Base-by-base conservation (phyloP, 2,797 vertebrate species). In the Gadopsis bispinosus region DNA sequence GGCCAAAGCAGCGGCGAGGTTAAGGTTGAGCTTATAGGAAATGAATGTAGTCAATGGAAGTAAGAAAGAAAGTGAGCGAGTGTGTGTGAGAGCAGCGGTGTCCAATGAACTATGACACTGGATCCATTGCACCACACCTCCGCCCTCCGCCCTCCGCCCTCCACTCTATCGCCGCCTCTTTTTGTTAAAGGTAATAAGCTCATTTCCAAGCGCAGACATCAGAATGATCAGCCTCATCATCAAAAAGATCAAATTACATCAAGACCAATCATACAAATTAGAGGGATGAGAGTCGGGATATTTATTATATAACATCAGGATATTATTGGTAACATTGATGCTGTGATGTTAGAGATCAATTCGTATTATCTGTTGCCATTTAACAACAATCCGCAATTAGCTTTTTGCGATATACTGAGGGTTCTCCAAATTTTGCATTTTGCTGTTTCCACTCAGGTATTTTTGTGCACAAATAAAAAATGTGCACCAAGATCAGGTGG, bases 61-160 rank as follows among this genome's bases (percentile, higher is more conserved):
- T 10, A 20, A 35, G 26, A 43, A 29, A 51, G 35, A 7, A 7
- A 35, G 35, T 35, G 35, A 7, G 35, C 14, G 78, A 61, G 33
- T 20, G 62, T 55, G 54, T 47, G 56, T 9, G 55, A 56, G 55
- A 61, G n/a, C 50, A 12, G 56, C 17, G 73, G 82, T 88, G 56
- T 89, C 88, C 73, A 3, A 19, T 89, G 75, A 87, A 80, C 83
- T 73, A 73, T 61, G 85, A 89, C 77, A 88, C 80, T 71, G 51
- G 83, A 89, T 87, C 87, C 64, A 75, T 74, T 7, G 55, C 65
- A 37, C n/a, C 51, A 78, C 43, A 62, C 22, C 33, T 77, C 47
- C 14, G 12, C 68, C 54, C 33, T 81, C 53, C 29, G 3, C 26
- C 22, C 33, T 77, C 47, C 14, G 12, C 68, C 54, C 33, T 81